Evolutionary conservation across 2,113 vertebrate species (phyloP).

Genomic region (Eurypyga helias): DNA sequence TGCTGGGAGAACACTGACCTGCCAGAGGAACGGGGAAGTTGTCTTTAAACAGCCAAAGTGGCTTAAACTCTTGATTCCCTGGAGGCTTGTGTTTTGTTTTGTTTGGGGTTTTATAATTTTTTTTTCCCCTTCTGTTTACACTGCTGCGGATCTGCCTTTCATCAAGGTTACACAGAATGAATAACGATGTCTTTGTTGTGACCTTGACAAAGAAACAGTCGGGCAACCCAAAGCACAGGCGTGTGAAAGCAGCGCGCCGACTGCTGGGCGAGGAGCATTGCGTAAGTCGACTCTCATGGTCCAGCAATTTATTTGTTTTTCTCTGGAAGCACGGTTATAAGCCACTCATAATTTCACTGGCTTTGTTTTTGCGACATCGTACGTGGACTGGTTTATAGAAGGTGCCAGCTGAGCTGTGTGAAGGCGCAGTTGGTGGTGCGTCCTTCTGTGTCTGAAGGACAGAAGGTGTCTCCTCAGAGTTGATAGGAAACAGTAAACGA

Average conservation of each 20-base stretch:
- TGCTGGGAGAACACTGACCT: neutral
- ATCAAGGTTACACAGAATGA: neutral
- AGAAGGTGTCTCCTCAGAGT: neutral
- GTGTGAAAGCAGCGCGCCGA: neutral
- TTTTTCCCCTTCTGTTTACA: neutral
- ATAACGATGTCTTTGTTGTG: neutral
- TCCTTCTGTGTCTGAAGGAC: conserved; percentile 9
- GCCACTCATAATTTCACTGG: neutral
- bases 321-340: neutral
- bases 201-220: conserved; percentile 15
- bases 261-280: neutral
- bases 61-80: neutral
- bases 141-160: neutral
- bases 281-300: neutral
- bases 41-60: neutral
- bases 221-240: neutral
- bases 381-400: neutral
- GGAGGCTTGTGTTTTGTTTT: neutral
- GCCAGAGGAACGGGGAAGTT: neutral
- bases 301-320: neutral
- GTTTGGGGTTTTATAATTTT: neutral
- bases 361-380: neutral
- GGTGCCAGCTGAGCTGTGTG: neutral
- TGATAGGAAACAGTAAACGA: neutral
- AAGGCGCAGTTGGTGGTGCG: rapidly evolving